Evolutionary conservation across 2,888 invertebrate species (phyloP), one percentile per base, ranked within the genome.

Genomic region (Hemaris fuciformis): DNA sequence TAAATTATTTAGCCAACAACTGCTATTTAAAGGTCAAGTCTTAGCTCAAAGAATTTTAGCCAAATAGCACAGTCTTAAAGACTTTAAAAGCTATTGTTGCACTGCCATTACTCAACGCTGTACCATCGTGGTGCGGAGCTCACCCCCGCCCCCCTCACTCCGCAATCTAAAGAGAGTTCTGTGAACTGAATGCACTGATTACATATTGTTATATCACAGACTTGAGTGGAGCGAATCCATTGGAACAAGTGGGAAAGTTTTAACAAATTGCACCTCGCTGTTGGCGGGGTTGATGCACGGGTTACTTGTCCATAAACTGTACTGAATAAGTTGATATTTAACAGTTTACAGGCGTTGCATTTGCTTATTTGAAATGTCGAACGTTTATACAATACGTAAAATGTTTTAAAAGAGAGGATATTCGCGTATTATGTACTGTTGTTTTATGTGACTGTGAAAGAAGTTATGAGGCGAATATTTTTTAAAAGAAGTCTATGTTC

Each of bases 291-390:
- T 62, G 66, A 43, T 73, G 76, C 58, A 67, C 72, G 65, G 62
- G 66, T 70, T 71, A 73, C 69, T 70, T 63, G 59, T 64, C 64
- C 66, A 62, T 72, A 70, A 75, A 73, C 62, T 42, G 67, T 66
- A 69, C 68, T 62, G 42, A 27, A 70, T 64, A 63, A 64, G 57
- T 60, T 63, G 46, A 62, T 58, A 69, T 64, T 56, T 64, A 60
- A 31, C 18, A 57, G 60, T 70, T 57, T 61, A 60, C 60, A 60
- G 22, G 22, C 7, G 8, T 22, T 45, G 22, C 22, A 22, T 31
- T 31, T 15, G 53, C 8, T 27, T 18, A 18, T 8, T 53, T 31
- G 27, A 31, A 53, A 53, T 53, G 53, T 53, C 31, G 27, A 15
- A 7, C 53, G 53, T 4, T 18, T 53, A 25, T 15, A 27, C 13